Evolutionary conservation across 2,888 invertebrate genomes (phyloP).

Genomic region (Cyclophora punctaria): DNA sequence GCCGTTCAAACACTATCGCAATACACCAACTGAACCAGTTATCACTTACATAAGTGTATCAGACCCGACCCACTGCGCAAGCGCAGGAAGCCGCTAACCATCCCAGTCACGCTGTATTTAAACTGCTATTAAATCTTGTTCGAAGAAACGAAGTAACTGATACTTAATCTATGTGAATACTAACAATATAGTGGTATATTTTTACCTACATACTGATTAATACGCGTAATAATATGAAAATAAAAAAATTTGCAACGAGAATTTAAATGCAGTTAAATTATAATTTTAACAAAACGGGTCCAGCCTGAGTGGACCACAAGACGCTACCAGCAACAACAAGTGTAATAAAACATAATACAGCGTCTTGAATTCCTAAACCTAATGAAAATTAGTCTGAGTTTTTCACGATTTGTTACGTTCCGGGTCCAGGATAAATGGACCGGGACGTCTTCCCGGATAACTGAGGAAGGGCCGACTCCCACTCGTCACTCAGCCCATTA

Average conservation of each 20-base stretch:
- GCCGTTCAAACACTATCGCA: slow-evolving; percentile 21
- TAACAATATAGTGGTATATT: no score
- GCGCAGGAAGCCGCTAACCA: slow-evolving; percentile 62
- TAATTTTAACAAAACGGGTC: no score
- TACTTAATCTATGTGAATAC: no score
- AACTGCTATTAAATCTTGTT: slow-evolving; percentile 56
- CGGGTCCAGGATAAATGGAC: slow-evolving; percentile 50
- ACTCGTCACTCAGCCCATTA: slow-evolving; percentile 72
- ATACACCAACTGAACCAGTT: slow-evolving; percentile 29
- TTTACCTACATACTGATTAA: no score
- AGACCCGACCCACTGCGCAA: slow-evolving; percentile 39
- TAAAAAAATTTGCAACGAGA: no score
- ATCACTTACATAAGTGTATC: slow-evolving; percentile 46
- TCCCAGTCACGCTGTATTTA: slow-evolving; percentile 50
- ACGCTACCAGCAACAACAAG: background rate
- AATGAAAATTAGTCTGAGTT: slow-evolving; percentile 49
- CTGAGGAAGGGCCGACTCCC: slow-evolving; percentile 46
- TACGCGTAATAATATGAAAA: no score
- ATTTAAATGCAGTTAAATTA: no score
- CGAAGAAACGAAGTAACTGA: background rate
- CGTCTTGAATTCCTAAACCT: slow-evolving; percentile 2
- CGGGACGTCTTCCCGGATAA: slow-evolving; percentile 40
- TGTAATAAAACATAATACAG: background rate
- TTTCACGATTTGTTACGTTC: slow-evolving; percentile 51
- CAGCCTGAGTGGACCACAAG: background rate